Evolutionary conservation across 2,797 vertebrate species (phyloP), one percentile per base, ranked within the genome.

Genomic region (Rallus crepitans): DNA sequence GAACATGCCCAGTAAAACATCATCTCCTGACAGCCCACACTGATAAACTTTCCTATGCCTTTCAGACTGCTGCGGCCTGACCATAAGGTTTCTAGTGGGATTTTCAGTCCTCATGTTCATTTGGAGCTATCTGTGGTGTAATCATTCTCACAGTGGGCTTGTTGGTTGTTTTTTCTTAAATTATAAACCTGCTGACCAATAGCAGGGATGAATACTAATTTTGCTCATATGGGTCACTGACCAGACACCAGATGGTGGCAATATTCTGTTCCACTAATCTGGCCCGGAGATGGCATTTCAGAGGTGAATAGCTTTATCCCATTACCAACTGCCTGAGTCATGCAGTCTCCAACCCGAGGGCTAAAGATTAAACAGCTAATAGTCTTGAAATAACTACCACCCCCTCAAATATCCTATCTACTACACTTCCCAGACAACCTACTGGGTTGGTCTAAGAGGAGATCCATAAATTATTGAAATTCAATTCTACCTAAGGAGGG

Each of bases 211-310:
- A 65, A 61, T 59, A 71, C 83, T 75, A 30, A 56, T 89, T 80
- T 88, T 69, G 53, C 87, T 94, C 87, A 91, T 79, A 50, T 70
- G 94, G 75, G 93, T 95, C 91, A 95, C 84, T 92, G 73, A 90
- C 89, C 83, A 96, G 87, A 96, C 94, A 95, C 66, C 96, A 97
- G 96, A 96, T 97, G 96, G 97, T 89, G 75, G 83, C 90, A 93
- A 85, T 76, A 91, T 33, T 96, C 93, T 94, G 66, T 88, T 90
- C 78, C 75, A 37, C 82, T 97, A 97, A 97, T 95, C 96, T 96
- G 88, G 52, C 69, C 61, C 78, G 72, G 94, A 90, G 71, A 3
- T 87, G 83, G 89, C 64, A 95, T 93, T 91, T 93, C 59, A 70
- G 85, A 90, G 89, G 81, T 89, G 83, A 92, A 95, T 94, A 95